Base-by-base conservation (phyloP, 2,113 vertebrate genomes). In the Cheilinus undulatus region DNA sequence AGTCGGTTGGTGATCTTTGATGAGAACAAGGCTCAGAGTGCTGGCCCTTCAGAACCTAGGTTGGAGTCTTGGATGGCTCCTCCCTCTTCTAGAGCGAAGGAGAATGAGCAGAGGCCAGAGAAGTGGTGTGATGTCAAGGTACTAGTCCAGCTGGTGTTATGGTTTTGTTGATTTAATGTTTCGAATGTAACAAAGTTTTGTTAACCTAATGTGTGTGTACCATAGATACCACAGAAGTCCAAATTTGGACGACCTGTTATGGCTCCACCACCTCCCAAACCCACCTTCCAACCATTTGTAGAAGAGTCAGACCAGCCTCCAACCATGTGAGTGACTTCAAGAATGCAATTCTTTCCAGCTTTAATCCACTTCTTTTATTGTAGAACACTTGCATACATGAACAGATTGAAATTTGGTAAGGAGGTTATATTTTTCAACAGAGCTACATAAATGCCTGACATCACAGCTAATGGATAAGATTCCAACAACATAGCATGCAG, bases 281-380 rank as follows among this genome's bases (percentile, higher is more conserved):
- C 96, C 28, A 92, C 54, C 50, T 99, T 99, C 85, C 95, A 95
- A 30, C 97, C 96, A 0, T 99, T 96, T 62, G 96, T 97, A 63
- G 97, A 99, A 13, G 96, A 98, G 81, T 91, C 90, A 7, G 95
- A 95, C 65, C 92, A 95, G 58, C 95, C 94, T 19, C 95, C 95
- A 58, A 88, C 91, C 30, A 95, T 97, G 97, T 99, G 88, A 96
- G 97, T 95, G n/a, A n/a, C 50, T 2, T 28, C 3, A 12, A 48
- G 2, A 48, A 20, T 36, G 23, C 28, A 40, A 20, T 59, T 19
- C n/a, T 51, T 15, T 68, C 10, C 22, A 45, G 24, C 9, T 30
- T 43, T 12, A 11, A 45, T 54, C 15, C 0, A 13, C 38, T 50
- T 6, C 12, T 30, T 69, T 28, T 49, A 15, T 15, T 40, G 13